These are phyloP conservation scores for Pollenia labialis DNA, from an alignment of 2,888 invertebrate species.

Conservation along the genomic window DNA sequence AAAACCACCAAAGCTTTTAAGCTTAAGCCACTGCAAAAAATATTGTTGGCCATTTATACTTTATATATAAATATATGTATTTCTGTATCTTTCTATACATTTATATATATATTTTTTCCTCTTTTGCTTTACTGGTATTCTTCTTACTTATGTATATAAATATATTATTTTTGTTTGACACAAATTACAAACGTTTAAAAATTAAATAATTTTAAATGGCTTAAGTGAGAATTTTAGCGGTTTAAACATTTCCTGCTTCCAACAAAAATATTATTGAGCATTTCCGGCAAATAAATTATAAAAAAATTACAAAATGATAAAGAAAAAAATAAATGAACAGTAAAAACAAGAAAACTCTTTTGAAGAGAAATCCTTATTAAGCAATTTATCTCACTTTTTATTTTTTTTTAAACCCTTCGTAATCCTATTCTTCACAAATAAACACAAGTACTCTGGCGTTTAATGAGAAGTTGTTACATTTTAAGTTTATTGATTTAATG, in stretches of 20 bases:
- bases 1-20: constrained; percentile 73
- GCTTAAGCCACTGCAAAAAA: constrained; percentile 65
- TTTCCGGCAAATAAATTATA: constrained; percentile 23
- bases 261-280: constrained; percentile 46
- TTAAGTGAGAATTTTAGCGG: constrained; percentile 68
- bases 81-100: background rate
- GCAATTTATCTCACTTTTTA: constrained; percentile 23
- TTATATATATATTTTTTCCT: background rate
- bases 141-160: background rate
- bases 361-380: constrained; percentile 18
- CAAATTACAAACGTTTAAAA: constrained; percentile 58
- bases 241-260: constrained; percentile 61
- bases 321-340: background rate
- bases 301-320: background rate
- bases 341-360: background rate
- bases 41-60: constrained; percentile 21
- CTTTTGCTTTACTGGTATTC: background rate
- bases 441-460: background rate
- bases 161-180: constrained; percentile 35
- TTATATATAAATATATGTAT: background rate
- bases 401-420: background rate
- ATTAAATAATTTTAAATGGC: constrained; percentile 69
- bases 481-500: constrained; percentile 25
- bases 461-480: background rate
- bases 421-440: background rate